Evolutionary conservation across 2,797 vertebrate genomes (phyloP).

Genomic region (Naso thynnoides): DNA sequence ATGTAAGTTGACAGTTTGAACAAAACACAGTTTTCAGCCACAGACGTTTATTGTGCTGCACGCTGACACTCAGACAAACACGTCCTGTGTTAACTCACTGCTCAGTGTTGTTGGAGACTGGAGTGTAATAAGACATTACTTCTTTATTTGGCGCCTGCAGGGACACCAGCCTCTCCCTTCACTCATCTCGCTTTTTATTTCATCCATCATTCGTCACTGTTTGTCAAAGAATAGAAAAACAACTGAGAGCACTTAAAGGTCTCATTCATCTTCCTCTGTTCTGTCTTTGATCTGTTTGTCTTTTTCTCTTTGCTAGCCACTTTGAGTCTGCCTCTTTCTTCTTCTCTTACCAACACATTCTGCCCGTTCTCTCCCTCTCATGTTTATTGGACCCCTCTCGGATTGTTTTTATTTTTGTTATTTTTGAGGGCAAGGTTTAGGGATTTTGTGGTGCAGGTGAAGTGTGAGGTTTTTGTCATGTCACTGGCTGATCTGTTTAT

Average conservation of each 20-base stretch:
- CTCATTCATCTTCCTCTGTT: conserved; percentile 64
- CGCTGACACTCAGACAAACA: not conserved
- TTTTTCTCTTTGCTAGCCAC: conserved; percentile 24
- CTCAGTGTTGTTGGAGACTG: conserved; percentile 24
- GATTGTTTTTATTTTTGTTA: too few species aligned
- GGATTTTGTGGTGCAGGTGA: not conserved
- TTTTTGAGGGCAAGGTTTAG: not conserved
- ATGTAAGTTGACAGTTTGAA: conserved; percentile 3
- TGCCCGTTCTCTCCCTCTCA: not conserved
- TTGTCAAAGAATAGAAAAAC: conserved; percentile 65
- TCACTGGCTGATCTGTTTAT: not conserved
- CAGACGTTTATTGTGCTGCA: accelerated
- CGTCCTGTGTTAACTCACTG: not conserved
- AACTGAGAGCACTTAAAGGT: conserved; percentile 61
- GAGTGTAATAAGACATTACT: conserved; percentile 58
- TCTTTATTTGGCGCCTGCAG: conserved; percentile 56
- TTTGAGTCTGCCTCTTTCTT: conserved; percentile 16
- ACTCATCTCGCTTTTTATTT: conserved; percentile 58
- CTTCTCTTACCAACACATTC: not conserved
- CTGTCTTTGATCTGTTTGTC: conserved; percentile 46
- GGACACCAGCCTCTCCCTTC: conserved; percentile 45
- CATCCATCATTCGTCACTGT: conserved; percentile 72
- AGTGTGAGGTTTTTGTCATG: too few species aligned
- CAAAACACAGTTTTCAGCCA: conserved; percentile 1
- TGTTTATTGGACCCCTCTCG: not conserved